These are phyloP conservation scores for Hydrozoanthus gracilis DNA, from an alignment of 92 coral and sea anemone genomes.

Conservation along the genomic window DNA sequence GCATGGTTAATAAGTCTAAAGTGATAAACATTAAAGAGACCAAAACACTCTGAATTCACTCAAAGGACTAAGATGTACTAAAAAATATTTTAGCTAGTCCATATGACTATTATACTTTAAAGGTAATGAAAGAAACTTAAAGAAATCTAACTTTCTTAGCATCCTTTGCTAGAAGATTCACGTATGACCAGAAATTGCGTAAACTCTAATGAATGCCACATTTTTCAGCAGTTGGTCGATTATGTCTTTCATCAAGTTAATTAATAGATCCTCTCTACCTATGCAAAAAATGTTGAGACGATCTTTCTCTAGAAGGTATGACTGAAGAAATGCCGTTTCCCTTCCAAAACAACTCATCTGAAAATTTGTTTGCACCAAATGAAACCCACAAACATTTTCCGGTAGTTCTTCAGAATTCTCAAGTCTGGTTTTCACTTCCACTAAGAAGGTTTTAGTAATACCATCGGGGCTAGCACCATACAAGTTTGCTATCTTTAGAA, in stretches of 20 bases:
- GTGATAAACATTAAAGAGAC: too few species aligned
- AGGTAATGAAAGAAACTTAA: too few species aligned
- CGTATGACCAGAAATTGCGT: too few species aligned
- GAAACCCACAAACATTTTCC: slow-evolving; percentile 30
- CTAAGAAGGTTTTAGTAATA: neutral
- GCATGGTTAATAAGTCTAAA: too few species aligned
- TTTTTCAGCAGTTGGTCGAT: slow-evolving; percentile 50
- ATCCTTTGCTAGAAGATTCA: too few species aligned
- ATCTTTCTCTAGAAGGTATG: slow-evolving; percentile 59
- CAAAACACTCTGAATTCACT: neutral
- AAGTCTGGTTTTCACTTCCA: slow-evolving; percentile 58
- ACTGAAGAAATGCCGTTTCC: slow-evolving; percentile 45
- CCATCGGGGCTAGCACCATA: slow-evolving; percentile 67
- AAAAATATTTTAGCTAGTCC: too few species aligned
- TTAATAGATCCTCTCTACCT: slow-evolving; percentile 51
- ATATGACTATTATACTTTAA: too few species aligned
- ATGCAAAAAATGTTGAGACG: slow-evolving; percentile 36
- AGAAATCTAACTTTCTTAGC: too few species aligned
- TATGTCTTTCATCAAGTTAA: slow-evolving; percentile 52
- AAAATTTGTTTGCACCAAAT: slow-evolving; percentile 49
- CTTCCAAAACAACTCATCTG: slow-evolving; percentile 41
- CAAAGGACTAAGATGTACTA: neutral
- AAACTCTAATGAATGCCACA: too few species aligned
- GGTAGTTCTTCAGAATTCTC: slow-evolving; percentile 23
- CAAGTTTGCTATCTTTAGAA: slow-evolving; percentile 19